These are phyloP conservation scores for Dysidea cf. avara DNA, from an alignment of 37 sponge, comb jelly and placozoan genomes.

Conservation along the genomic window DNA sequence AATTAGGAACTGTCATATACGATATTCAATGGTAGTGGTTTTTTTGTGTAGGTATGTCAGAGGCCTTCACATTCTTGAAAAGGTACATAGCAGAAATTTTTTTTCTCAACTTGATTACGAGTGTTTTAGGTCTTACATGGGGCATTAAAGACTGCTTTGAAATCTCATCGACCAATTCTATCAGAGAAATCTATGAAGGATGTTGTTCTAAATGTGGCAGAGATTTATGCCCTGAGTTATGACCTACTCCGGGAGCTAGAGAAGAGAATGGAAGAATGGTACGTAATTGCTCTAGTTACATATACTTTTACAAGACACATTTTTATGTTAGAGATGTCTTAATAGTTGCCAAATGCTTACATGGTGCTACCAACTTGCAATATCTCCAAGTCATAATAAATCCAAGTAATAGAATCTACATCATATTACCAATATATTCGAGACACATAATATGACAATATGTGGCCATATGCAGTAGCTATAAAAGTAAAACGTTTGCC, in stretches of 20 bases:
- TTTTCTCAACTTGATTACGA: neutral
- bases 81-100: conserved; percentile 36
- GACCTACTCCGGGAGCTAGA: conserved; percentile 69
- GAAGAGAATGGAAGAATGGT: conserved; percentile 55
- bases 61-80: conserved; percentile 50
- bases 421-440: too few species aligned
- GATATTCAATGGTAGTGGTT: neutral
- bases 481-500: too few species aligned
- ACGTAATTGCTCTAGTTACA: conserved; percentile 6
- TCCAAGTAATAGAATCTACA: too few species aligned
- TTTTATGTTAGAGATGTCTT: neutral
- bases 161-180: conserved; percentile 37
- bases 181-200: conserved; percentile 57
- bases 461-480: too few species aligned
- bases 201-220: conserved; percentile 57
- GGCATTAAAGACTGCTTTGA: conserved; percentile 40
- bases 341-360: neutral
- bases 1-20: neutral
- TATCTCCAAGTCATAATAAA: neutral
- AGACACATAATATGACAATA: too few species aligned
- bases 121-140: conserved; percentile 45
- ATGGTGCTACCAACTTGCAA: neutral
- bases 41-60: conserved; percentile 50
- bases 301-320: neutral
- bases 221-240: conserved; percentile 57